Evolutionary conservation across 2,797 vertebrate species (phyloP).

Genomic region (Xenentodon cancila): DNA sequence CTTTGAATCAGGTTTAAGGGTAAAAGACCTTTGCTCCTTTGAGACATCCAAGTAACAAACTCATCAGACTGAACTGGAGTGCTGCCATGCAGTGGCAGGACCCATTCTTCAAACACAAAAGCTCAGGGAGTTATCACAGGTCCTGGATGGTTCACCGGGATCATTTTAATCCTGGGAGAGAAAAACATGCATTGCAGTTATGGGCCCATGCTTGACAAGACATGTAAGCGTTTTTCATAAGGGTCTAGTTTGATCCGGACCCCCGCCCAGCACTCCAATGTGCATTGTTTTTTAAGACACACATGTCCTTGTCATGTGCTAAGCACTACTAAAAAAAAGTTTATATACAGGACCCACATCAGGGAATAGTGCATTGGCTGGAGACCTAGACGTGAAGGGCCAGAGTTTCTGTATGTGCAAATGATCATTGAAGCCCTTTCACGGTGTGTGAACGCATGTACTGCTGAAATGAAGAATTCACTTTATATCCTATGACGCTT

Average conservation of each 20-base stretch:
- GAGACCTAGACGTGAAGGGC: conserved; percentile 12
- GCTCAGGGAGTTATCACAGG: conserved; percentile 22
- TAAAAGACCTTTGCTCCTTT: conserved; percentile 33
- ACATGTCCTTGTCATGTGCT: not conserved
- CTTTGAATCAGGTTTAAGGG: conserved; percentile 28
- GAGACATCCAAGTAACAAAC: conserved; percentile 22
- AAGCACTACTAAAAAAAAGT: conserved; percentile 12
- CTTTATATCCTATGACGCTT: too few relatives aligned
- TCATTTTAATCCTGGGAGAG: conserved; percentile 29
- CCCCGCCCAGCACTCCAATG: conserved; percentile 7
- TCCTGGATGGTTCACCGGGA: conserved; percentile 24
- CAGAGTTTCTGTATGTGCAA: conserved; percentile 11
- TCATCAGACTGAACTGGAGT: conserved; percentile 24
- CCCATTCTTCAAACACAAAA: conserved; percentile 35
- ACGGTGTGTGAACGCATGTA: conserved; percentile 1
- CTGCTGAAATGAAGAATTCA: conserved; percentile 12
- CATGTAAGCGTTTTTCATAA: conserved; percentile 22
- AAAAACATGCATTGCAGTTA: conserved; percentile 28
- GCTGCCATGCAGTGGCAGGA: conserved; percentile 8
- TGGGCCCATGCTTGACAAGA: conserved; percentile 1
- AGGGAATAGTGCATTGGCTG: conserved; percentile 14
- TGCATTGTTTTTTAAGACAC: conserved; percentile 25
- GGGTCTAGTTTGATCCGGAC: conserved; percentile 3
- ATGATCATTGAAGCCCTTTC: conserved; percentile 15
- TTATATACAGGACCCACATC: conserved; percentile 12